These are phyloP conservation scores for Choloepus hoffmanni DNA, from an alignment of 2,113 vertebrate genomes.

Conservation along the genomic window DNA sequence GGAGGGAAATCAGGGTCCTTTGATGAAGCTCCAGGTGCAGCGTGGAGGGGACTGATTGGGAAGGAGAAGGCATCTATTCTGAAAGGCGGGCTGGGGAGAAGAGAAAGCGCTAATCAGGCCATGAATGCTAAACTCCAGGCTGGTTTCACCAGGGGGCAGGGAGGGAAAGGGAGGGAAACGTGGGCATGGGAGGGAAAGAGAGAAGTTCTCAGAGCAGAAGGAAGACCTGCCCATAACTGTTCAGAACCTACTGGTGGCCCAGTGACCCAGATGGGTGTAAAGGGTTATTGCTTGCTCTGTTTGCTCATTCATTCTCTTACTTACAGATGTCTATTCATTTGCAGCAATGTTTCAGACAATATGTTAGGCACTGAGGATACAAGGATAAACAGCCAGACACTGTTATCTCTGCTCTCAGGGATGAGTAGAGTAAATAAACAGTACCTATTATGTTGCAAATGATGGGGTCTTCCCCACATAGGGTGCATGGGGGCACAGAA, in stretches of 20 bases:
- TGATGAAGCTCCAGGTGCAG: slow-evolving; percentile 44
- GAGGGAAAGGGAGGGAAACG: neutral
- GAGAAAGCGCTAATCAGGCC: neutral
- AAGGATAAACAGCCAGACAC: neutral
- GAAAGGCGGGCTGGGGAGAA: neutral
- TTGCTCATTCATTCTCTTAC: neutral
- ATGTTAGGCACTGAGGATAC: neutral
- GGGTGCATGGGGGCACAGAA: neutral
- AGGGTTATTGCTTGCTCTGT: fast-evolving
- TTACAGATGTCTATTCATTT: neutral
- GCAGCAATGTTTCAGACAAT: neutral
- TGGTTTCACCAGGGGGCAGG: neutral
- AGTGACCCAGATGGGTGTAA: neutral
- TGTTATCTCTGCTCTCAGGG: neutral
- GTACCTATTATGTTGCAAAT: neutral
- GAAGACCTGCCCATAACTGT: neutral
- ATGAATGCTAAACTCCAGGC: neutral
- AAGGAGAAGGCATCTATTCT: neutral
- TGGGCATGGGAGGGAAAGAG: neutral
- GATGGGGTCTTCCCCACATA: neutral
- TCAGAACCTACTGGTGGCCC: neutral
- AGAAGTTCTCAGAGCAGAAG: neutral
- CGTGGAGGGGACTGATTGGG: neutral
- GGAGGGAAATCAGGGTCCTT: slow-evolving; percentile 49
- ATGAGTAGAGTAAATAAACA: neutral